phyloP scores from a whole-genome alignment of 1,140 invertebrate species.

The Nomia melanderi region DNA sequence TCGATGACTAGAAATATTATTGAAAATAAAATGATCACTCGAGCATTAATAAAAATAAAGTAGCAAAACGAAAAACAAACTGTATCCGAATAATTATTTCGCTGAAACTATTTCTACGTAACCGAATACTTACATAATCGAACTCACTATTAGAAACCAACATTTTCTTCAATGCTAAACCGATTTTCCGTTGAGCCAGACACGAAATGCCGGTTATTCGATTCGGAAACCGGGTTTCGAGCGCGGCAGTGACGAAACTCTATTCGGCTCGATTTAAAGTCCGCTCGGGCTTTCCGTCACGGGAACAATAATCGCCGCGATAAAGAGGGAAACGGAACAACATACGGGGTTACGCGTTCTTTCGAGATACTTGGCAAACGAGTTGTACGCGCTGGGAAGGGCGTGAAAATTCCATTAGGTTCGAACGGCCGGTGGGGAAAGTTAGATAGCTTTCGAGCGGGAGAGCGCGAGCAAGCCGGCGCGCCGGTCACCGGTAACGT shows the following conservation, averaged over 20 bases:
- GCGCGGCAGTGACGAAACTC: slow-evolving; percentile 11
- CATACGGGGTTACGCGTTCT: background rate
- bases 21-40: too few relatives aligned
- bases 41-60: too few relatives aligned
- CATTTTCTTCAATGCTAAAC: background rate
- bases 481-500: background rate
- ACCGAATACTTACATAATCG: too few relatives aligned
- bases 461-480: too few relatives aligned
- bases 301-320: background rate
- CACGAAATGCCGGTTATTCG: too few relatives aligned
- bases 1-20: too few relatives aligned
- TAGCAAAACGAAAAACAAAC: too few relatives aligned
- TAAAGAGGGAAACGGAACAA: slow-evolving; percentile 2
- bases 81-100: too few relatives aligned
- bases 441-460: background rate
- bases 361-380: background rate
- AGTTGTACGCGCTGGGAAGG: background rate
- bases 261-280: background rate
- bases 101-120: too few relatives aligned
- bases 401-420: slow-evolving; percentile 42
- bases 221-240: background rate
- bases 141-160: slow-evolving; percentile 20
- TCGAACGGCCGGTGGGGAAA: background rate
- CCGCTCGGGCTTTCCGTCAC: background rate
- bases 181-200: too few relatives aligned